Evolutionary conservation across 2,797 vertebrate genomes (phyloP), one percentile per base, ranked within the genome.

Genomic region (Neosilurus mollespiculum): DNA sequence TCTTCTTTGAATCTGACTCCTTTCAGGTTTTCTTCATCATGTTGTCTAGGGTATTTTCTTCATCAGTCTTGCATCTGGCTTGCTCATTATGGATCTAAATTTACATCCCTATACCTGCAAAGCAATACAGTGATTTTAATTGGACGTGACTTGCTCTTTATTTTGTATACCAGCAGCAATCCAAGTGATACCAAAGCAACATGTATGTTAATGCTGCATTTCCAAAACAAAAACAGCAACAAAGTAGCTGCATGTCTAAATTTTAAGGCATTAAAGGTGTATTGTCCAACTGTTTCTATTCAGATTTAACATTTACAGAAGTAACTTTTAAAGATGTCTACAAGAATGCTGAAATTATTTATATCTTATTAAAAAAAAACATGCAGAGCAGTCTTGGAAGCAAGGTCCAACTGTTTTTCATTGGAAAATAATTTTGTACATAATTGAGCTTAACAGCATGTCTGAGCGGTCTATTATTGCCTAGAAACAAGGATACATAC

Each of bases 371-470:
- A 12, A 37, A 51, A 59, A 30, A 4, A 26, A 59, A 58, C 54
- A 7, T 54, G 9, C n/a, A 49, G n/a, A 59, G 54, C 22, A 58
- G 53, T 69, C 22, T 58, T 34, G 16, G 75, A 30, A 70, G 7
- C 34, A 83, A 24, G 10, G 14, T 82, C 54, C 49, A 72, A 37
- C 58, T 54, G 66, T 51, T 70, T 71, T 83, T 78, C 73, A 49
- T 70, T 69, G 69, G 69, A 78, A 64, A 71, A 71, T 71, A 71
- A 64, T 78, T 77, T 53, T 59, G n/a, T 61, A 34, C 49, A 77
- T 78, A 83, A 82, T 82, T 82, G 4, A 78, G 5, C 8, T 24
- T 26, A 78, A 61, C 56, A 78, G 69, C 58, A 49, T 56, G 58
- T 30, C 54, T 61, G 64, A 83, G 30, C 59, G 72, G 53, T 34